Base-by-base conservation (phyloP, 2,113 vertebrate genomes). In the Bujurquina vittata region DNA sequence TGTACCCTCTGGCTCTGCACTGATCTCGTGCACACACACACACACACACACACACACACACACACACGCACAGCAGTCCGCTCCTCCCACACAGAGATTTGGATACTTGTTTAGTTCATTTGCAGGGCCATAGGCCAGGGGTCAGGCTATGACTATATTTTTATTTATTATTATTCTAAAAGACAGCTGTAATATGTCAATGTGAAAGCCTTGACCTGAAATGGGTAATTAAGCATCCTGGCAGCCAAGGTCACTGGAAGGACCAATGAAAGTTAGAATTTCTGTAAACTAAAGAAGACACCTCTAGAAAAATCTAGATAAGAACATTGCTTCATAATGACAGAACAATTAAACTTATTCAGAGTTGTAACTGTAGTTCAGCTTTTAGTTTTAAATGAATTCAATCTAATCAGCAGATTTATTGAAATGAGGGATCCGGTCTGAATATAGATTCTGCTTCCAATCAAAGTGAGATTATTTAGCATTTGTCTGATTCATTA, bases 141-240 rank as follows among this genome's bases (percentile, higher is more conserved):
- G 60, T 12, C 65, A 49, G 46, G 74, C 54, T 20, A 67, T 33
- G 22, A 60, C 52, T 2, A 76, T 84, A 83, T 73, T 60, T 59
- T 85, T 61, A 61, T 79, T 85, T 61, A 61, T 79, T 79, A 72
- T 72, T 52, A 52, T 84, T 9, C 77, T 72, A 73, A 74, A 80
- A 89, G 62, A 61, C 3, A 9, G 54, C 26, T 37, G 17, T 43
- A 75, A 79, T 22, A 56, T 85, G 7, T 75, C 49, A 10, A 43
- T 74, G 33, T 35, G 22, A 60, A 84, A 9, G 18, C 58, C 43
- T 79, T 29, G 26, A 61, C 59, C 55, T 84, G 29, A 67, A n/a
- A 3, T 7, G 11, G 76, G 56, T 80, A 49, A 86, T 88, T 60
- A 84, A 55, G 22, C 37, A 22, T 35, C 22, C 61, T 8, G 46